These are phyloP conservation scores for Blera fallax DNA, from an alignment of 2,888 invertebrate species.

Conservation along the genomic window DNA sequence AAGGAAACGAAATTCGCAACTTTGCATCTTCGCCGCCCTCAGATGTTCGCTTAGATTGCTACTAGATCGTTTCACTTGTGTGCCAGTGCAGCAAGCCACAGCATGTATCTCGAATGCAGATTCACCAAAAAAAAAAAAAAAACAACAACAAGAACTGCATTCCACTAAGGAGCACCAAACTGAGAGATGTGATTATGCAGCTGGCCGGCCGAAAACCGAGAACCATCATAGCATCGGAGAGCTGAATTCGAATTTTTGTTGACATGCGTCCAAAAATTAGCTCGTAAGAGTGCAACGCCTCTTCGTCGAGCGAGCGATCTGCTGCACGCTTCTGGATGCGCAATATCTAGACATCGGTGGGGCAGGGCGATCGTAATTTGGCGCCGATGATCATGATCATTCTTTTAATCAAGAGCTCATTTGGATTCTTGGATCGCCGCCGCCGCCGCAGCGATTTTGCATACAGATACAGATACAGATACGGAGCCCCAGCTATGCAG, in stretches of 20 bases:
- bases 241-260: constrained; percentile 62
- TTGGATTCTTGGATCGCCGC: constrained; percentile 57
- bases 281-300: constrained; percentile 70
- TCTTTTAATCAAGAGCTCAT: constrained; percentile 73
- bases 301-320: constrained; percentile 28
- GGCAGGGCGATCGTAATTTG: constrained; percentile 61
- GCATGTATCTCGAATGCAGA: constrained; percentile 38
- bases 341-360: constrained; percentile 69
- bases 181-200: constrained; percentile 62
- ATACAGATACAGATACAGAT: constrained; percentile 34
- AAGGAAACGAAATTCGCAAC: constrained; percentile 42
- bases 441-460: constrained; percentile 45
- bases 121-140: constrained; percentile 15
- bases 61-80: constrained; percentile 48
- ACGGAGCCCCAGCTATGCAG: constrained; percentile 35
- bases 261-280: constrained; percentile 73
- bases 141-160: constrained; percentile 39
- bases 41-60: constrained; percentile 53
- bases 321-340: constrained; percentile 56
- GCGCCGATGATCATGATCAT: constrained; percentile 72
- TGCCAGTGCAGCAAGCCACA: constrained; percentile 3
- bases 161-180: constrained; percentile 45
- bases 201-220: constrained; percentile 54
- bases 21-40: constrained; percentile 69
- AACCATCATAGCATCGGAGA: constrained; percentile 27